Evolutionary conservation across 1,140 invertebrate species (phyloP).

Genomic region (Condylostylus longicornis): DNA sequence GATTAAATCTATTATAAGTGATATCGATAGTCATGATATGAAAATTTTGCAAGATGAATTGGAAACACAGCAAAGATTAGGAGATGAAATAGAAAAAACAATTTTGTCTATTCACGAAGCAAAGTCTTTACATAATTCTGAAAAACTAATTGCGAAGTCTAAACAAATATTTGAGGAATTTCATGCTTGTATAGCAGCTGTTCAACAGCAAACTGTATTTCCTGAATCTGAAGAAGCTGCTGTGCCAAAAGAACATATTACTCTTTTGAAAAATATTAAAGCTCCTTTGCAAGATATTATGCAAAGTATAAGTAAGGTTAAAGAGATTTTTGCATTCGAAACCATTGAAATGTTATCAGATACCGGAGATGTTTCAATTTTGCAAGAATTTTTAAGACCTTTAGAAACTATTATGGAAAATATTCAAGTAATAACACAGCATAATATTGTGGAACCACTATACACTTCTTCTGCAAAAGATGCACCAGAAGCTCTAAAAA

Average conservation of each 20-base stretch:
- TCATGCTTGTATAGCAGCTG: conserved; percentile 24
- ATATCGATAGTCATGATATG: conserved; percentile 27
- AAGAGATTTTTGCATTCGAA: conserved; percentile 9
- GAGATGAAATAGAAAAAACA: conserved; percentile 18
- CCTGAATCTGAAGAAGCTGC: not conserved
- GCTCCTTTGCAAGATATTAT: conserved; percentile 36
- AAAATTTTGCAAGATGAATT: conserved; percentile 26
- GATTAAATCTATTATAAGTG: conserved; percentile 22
- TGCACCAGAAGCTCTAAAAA: conserved; percentile 17
- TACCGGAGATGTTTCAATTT: not conserved
- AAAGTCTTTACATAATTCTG: conserved; percentile 19
- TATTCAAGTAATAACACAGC: not conserved
- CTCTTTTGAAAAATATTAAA: conserved; percentile 34
- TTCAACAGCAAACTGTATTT: conserved; percentile 14
- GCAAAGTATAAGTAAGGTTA: conserved; percentile 28
- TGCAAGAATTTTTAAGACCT: not conserved
- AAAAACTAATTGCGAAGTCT: conserved; percentile 14
- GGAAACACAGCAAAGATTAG: conserved; percentile 19
- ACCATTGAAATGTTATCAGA: not conserved
- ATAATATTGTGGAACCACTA: not conserved
- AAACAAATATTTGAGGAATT: conserved; percentile 23
- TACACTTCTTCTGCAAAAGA: not conserved
- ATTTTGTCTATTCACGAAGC: conserved; percentile 21
- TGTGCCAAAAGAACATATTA: conserved; percentile 10
- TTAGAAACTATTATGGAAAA: not conserved